A percentile compares a stretch with the other conserved stretches of the same genome.
Conservation (phyloP, 2,113 vertebrate species). For the Crotalus horridus region DNA sequence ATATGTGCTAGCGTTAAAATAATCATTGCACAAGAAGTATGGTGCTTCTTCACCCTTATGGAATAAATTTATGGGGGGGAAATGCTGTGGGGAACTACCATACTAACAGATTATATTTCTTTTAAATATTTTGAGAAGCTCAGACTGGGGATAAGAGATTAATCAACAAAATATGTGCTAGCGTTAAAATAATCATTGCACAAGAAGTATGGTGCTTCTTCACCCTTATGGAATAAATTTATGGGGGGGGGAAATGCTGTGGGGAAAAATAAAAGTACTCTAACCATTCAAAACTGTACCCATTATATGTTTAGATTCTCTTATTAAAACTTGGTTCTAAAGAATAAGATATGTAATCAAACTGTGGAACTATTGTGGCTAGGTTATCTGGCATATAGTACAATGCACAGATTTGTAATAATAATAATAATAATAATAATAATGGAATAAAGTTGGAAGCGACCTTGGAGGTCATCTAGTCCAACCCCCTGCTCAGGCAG, state of each 20-base stretch:
- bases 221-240: not conserved
- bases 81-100: not conserved
- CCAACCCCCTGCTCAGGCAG: too few species aligned
- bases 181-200: too few species aligned
- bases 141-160: not conserved
- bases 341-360: not conserved
- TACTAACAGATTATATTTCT: not conserved
- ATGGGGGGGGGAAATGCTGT: not conserved
- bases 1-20: not conserved
- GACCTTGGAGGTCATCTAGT: too few species aligned
- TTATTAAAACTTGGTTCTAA: not conserved
- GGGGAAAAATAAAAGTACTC: not conserved
- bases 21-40: too few species aligned
- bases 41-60: too few species aligned
- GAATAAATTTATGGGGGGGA: not conserved
- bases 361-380: not conserved
- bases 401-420: not conserved
- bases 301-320: not conserved
- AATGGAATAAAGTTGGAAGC: too few species aligned
- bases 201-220: too few species aligned
- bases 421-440: too few species aligned
- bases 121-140: not conserved
- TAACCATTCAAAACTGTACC: not conserved
- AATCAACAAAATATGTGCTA: not conserved
- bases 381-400: not conserved